These are phyloP conservation scores for Rhogogaster chlorosoma DNA, from an alignment of 2,888 invertebrate species.

Conservation along the genomic window DNA sequence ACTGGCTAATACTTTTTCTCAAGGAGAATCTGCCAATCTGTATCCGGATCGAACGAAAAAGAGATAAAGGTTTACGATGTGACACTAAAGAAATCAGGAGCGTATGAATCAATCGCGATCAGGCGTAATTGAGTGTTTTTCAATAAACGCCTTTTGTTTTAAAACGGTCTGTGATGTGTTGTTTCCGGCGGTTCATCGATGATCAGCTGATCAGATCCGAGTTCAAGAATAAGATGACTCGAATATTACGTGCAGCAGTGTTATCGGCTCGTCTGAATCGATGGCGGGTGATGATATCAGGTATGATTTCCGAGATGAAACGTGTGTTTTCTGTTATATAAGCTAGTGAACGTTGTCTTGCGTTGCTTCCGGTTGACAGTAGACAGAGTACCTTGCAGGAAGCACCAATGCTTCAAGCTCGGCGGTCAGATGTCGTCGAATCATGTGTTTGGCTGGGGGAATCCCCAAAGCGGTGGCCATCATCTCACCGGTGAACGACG, in stretches of 20 bases:
- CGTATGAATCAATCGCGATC: neutral
- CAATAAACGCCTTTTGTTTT: neutral
- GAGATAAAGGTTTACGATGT: neutral
- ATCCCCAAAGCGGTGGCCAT: constrained; percentile 96
- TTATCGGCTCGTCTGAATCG: neutral
- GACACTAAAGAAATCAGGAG: neutral
- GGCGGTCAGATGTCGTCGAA: constrained; percentile 93
- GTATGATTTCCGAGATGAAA: neutral
- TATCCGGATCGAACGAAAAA: neutral
- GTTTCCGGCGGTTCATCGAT: too few species aligned
- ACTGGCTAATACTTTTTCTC: neutral
- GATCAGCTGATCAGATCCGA: neutral
- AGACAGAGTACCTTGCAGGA: constrained; percentile 90
- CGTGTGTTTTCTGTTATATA: neutral
- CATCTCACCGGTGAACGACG: constrained; percentile 96
- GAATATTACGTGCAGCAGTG: neutral
- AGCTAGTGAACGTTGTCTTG: constrained; percentile 74
- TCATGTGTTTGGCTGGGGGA: constrained; percentile 95
- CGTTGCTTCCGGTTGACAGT: constrained; percentile 75
- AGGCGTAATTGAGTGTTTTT: neutral
- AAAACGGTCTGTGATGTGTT: too few species aligned
- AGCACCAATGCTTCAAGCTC: constrained; percentile 94
- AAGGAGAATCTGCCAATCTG: neutral
- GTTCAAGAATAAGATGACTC: neutral
- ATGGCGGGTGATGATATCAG: neutral